A percentile compares a stretch with the other conserved stretches of the same genome.
Evolutionary conservation across 2,888 invertebrate species (phyloP).

Genomic region (Pediacus dermestoides): DNA sequence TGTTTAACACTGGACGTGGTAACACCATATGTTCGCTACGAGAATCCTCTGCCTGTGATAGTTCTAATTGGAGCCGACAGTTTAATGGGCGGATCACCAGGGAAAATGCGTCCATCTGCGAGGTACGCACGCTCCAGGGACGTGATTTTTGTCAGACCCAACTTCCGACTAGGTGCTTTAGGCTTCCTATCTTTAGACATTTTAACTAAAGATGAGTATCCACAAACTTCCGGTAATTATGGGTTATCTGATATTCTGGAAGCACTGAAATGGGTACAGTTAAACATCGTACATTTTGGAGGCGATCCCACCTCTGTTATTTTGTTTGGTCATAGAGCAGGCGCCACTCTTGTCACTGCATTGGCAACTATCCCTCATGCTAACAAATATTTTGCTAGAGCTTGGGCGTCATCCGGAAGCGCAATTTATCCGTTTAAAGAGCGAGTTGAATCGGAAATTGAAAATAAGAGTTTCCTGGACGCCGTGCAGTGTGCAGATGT

Average conservation of each 20-base stretch:
- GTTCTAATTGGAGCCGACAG: slow-evolving; percentile 78
- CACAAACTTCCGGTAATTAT: slow-evolving; percentile 79
- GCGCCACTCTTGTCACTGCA: slow-evolving; percentile 78
- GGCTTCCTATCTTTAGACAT: slow-evolving; percentile 78
- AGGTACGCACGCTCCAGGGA: slow-evolving; percentile 72
- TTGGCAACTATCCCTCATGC: slow-evolving; percentile 59
- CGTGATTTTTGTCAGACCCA: slow-evolving; percentile 82
- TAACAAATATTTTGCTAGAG: slow-evolving; percentile 67
- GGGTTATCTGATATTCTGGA: slow-evolving; percentile 76
- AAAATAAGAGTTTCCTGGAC: slow-evolving; percentile 61
- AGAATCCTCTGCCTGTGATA: slow-evolving; percentile 75
- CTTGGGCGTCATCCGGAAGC: slow-evolving; percentile 78
- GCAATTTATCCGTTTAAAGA: slow-evolving; percentile 68
- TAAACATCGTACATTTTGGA: slow-evolving; percentile 81
- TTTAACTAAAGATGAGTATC: slow-evolving; percentile 66
- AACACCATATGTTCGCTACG: slow-evolving; percentile 76
- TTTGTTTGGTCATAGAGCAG: slow-evolving; percentile 76
- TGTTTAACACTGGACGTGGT: slow-evolving; percentile 80
- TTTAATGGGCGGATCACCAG: slow-evolving; percentile 73
- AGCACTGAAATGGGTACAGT: slow-evolving; percentile 74
- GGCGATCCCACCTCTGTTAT: slow-evolving; percentile 77
- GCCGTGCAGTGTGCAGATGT: slow-evolving; percentile 51
- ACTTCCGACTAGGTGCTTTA: slow-evolving; percentile 61
- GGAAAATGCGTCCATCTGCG: slow-evolving; percentile 69
- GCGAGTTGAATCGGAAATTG: slow-evolving; percentile 58